Percentiles rank a stretch among this genome's conserved stretches.
Conservation (phyloP, 2,888 invertebrate species). For the Diplazon laetatorius region DNA sequence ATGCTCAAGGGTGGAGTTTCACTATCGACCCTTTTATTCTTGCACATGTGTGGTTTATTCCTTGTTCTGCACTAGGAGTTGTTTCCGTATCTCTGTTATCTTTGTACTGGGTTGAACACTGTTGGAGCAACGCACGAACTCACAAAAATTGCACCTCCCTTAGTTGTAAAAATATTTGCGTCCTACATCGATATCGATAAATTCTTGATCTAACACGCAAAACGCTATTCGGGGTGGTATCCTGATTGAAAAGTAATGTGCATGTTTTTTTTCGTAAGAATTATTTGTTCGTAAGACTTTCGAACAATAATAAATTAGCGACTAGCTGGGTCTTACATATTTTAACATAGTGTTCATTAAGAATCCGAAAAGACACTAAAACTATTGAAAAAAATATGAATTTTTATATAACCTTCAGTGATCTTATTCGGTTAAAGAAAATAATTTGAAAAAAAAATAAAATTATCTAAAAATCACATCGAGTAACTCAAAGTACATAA, state of each 20-base stretch:
- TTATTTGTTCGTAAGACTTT: too few species aligned
- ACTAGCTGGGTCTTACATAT: too few species aligned
- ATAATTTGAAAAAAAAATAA: too few species aligned
- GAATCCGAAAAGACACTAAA: too few species aligned
- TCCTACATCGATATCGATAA: neutral
- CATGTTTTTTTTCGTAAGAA: too few species aligned
- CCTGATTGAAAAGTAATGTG: neutral
- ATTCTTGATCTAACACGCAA: neutral
- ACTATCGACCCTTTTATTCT: slow-evolving; percentile 38
- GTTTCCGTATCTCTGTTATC: slow-evolving; percentile 46
- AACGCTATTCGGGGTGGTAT: neutral
- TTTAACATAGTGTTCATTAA: too few species aligned
- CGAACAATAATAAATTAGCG: too few species aligned
- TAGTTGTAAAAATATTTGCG: neutral
- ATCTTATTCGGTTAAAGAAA: too few species aligned
- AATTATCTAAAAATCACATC: too few species aligned
- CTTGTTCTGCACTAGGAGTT: slow-evolving; percentile 65
- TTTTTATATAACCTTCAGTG: too few species aligned
- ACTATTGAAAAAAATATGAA: too few species aligned
- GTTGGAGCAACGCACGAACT: neutral
- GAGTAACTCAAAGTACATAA: too few species aligned
- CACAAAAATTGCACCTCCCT: neutral
- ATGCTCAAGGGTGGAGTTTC: neutral
- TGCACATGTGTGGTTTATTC: slow-evolving; percentile 61
- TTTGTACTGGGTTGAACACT: slow-evolving; percentile 30